phyloP scores from a whole-genome alignment of 2,888 invertebrate species.

The Orgyia antiqua region DNA sequence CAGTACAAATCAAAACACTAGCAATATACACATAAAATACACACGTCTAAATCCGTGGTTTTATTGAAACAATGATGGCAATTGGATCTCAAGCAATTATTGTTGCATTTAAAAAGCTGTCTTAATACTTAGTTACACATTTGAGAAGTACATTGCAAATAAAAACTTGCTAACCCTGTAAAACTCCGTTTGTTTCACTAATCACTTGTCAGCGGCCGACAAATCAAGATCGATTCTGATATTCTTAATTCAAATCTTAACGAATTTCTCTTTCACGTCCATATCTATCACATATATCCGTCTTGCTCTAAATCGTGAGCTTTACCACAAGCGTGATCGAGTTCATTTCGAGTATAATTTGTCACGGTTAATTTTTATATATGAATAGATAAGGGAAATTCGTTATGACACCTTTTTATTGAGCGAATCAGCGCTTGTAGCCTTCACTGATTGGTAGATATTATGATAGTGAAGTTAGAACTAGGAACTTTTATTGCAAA shows the following conservation, averaged over 20 bases:
- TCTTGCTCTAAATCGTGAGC: slow-evolving; percentile 24
- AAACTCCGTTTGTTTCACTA: slow-evolving; percentile 42
- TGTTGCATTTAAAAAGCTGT: too few relatives aligned
- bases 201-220: slow-evolving; percentile 67
- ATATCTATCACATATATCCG: background rate
- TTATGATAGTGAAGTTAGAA: too few relatives aligned
- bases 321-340: slow-evolving; percentile 34
- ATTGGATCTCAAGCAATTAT: too few relatives aligned
- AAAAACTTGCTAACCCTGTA: slow-evolving; percentile 19
- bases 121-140: too few relatives aligned
- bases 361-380: slow-evolving; percentile 56
- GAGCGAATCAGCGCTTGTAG: slow-evolving; percentile 33
- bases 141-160: too few relatives aligned
- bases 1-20: too few relatives aligned
- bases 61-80: too few relatives aligned
- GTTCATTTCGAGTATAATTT: slow-evolving; percentile 60
- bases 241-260: slow-evolving; percentile 60
- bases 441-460: too few relatives aligned
- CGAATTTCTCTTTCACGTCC: slow-evolving; percentile 25
- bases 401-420: slow-evolving; percentile 58
- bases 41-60: too few relatives aligned
- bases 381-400: slow-evolving; percentile 52
- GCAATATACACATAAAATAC: too few relatives aligned
- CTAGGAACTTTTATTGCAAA: too few relatives aligned
- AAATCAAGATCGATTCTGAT: slow-evolving; percentile 71